Evolutionary conservation across 2,113 vertebrate genomes (phyloP).

Genomic region (Sylvilagus bachmani): DNA sequence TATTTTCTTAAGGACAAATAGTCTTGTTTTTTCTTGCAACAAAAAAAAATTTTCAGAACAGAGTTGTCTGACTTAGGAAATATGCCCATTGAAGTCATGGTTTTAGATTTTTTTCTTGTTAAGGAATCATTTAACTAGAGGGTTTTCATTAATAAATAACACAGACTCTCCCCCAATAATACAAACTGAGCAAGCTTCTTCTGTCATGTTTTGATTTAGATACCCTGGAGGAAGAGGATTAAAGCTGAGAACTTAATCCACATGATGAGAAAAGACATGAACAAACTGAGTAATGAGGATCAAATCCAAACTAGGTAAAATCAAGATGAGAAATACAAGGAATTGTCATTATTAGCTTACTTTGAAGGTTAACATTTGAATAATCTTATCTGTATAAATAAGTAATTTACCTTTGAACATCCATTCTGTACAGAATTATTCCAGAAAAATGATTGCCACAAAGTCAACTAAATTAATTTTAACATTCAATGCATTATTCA

Average conservation of each 20-base stretch:
- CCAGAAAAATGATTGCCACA: background rate
- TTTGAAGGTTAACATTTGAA: background rate
- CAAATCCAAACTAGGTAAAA: background rate
- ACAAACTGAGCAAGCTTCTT: background rate
- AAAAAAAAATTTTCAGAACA: background rate
- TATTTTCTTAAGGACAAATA: background rate
- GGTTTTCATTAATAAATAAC: constrained; percentile 10
- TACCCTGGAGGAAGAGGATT: background rate
- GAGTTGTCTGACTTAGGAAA: background rate
- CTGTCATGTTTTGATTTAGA: background rate
- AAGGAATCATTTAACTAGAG: background rate
- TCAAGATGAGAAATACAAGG: background rate
- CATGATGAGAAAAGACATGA: background rate
- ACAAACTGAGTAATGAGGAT: background rate
- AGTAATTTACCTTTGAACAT: background rate
- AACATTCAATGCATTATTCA: background rate
- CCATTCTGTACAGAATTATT: background rate
- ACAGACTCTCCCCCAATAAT: background rate
- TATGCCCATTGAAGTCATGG: background rate
- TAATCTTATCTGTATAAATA: background rate
- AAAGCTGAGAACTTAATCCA: background rate
- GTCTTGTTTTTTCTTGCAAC: background rate
- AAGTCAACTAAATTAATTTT: background rate
- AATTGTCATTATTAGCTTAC: background rate
- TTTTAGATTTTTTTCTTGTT: background rate